Evolutionary conservation across 1,140 invertebrate genomes (phyloP).

Genomic region (Archegozetes longisetosus): DNA sequence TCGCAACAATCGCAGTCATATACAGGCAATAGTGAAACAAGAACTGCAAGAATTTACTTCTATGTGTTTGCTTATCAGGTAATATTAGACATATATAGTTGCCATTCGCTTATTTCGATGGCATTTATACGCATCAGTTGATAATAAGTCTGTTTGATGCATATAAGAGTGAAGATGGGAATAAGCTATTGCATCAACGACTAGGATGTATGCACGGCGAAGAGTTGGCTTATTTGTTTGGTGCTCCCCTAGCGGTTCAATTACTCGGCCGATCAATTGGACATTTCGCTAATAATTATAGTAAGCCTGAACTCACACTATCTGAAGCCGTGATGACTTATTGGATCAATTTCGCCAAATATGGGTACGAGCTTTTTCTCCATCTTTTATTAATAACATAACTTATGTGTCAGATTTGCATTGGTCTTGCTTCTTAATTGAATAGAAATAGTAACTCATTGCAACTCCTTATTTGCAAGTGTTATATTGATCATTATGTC

Average conservation of each 20-base stretch:
- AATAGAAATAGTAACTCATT: too few species aligned
- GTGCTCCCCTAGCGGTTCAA: conserved; percentile 45
- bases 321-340: conserved; percentile 50
- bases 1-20: neutral
- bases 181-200: conserved; percentile 34
- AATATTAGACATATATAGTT: conserved; percentile 28
- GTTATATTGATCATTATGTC: too few species aligned
- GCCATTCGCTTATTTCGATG: neutral
- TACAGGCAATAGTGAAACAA: neutral
- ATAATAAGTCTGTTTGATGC: neutral
- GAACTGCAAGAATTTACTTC: neutral
- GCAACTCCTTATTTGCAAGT: too few species aligned
- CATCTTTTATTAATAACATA: too few species aligned
- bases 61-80: conserved; percentile 11
- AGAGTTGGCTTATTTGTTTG: conserved; percentile 43
- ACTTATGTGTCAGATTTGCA: too few species aligned
- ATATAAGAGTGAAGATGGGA: conserved; percentile 33
- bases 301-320: conserved; percentile 48
- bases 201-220: conserved; percentile 31
- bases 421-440: too few species aligned
- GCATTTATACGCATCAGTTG: neutral
- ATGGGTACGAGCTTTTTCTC: too few species aligned
- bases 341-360: conserved; percentile 38
- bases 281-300: conserved; percentile 43
- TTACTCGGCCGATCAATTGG: conserved; percentile 43